phyloP scores from a whole-genome alignment of 2,113 vertebrate species.

The Passer montanus region DNA sequence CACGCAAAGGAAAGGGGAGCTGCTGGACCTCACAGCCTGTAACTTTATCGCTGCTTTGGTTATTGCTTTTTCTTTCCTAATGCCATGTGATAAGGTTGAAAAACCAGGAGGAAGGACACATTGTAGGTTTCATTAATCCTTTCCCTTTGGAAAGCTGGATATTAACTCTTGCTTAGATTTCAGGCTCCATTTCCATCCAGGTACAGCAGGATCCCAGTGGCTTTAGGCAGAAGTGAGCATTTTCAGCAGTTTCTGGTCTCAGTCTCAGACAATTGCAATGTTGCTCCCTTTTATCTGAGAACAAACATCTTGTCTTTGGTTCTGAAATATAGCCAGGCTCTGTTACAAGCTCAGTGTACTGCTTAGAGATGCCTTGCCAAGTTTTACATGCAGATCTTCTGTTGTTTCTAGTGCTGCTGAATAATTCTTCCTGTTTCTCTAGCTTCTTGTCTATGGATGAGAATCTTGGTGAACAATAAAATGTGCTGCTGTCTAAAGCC shows the following conservation, averaged over 20 bases:
- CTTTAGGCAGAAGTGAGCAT: not conserved
- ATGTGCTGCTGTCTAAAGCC: not conserved
- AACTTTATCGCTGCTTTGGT: not conserved
- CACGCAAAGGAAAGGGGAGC: not conserved
- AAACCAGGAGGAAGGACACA: not conserved
- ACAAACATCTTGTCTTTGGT: not conserved
- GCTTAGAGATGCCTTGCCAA: not conserved
- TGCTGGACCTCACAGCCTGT: not conserved
- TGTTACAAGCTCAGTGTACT: not conserved
- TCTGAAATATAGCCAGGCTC: not conserved
- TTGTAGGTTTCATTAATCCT: not conserved
- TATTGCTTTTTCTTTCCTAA: not conserved
- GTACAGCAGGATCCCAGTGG: not conserved
- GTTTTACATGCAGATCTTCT: not conserved
- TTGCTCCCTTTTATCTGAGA: not conserved
- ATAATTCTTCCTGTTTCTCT: not conserved
- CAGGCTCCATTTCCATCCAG: not conserved
- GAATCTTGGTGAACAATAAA: not conserved
- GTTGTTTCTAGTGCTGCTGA: not conserved
- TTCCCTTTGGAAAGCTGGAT: not conserved
- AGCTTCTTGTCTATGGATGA: not conserved
- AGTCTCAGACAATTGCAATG: not conserved
- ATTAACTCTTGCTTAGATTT: not conserved
- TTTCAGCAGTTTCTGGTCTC: not conserved
- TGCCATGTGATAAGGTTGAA: not conserved